A percentile compares a stretch with the other conserved stretches of the same genome.
Evolutionary conservation across 2,113 vertebrate genomes (phyloP).

Genomic region (Mirza zaza): DNA sequence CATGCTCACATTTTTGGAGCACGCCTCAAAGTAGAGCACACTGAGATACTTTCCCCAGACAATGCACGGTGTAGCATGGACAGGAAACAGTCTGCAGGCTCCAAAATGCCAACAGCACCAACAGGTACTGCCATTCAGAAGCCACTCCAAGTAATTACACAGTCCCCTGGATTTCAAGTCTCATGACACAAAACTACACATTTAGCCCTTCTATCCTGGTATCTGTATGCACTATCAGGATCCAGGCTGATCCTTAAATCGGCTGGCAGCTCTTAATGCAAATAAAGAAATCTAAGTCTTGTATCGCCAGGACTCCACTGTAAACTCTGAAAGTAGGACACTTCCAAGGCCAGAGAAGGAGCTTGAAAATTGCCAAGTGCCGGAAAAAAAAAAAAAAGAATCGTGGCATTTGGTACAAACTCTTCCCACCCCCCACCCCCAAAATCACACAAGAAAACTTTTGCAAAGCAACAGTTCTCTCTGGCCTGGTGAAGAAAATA

Average conservation of each 20-base stretch:
- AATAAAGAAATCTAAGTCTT: background rate
- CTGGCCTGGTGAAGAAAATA: background rate
- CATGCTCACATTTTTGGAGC: background rate
- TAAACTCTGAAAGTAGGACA: background rate
- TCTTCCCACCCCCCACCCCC: background rate
- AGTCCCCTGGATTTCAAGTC: background rate
- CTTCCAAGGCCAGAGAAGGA: background rate
- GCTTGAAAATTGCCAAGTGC: background rate
- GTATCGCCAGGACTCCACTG: too few relatives aligned
- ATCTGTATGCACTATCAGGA: background rate
- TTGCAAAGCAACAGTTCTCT: background rate
- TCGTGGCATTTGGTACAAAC: background rate
- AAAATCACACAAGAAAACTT: background rate
- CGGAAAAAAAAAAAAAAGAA: background rate
- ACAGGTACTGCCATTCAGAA: background rate
- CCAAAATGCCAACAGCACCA: background rate
- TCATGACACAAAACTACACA: background rate
- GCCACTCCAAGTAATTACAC: background rate
- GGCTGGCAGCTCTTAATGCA: background rate
- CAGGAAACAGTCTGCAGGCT: too few relatives aligned
- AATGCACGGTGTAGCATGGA: background rate
- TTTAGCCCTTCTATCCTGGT: too few relatives aligned
- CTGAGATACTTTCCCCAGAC: background rate
- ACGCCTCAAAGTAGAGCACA: background rate
- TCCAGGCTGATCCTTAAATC: background rate